Base-by-base conservation (phyloP, 2,888 invertebrate genomes). In the Ellobium chinense region DNA sequence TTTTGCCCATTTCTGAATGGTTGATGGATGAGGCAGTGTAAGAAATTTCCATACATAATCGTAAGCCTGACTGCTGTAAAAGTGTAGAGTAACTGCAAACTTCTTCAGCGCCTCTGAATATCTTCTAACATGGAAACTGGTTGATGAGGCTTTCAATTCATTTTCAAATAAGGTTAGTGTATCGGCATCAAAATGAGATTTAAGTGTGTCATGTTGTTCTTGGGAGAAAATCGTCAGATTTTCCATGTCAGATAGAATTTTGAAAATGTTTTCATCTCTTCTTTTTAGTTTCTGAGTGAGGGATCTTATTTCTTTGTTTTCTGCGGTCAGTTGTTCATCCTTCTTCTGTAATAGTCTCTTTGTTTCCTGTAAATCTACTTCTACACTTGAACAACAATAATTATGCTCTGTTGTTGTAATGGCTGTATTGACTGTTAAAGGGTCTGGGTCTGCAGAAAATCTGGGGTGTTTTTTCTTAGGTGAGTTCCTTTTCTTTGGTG, bases 21-120 rank as follows among this genome's bases (percentile, higher is more conserved):
- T 73, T 14, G 58, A 46, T 31, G 73, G 60, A 58, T 73, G 73
- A 21, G 73, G 73, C 29, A 73, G 34, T 46, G 34, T 14, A 29
- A 73, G 58, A 36, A 7, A 73, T 58, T 73, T 54, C 21, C 73
- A 7, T 9, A 73, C 56, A 56, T 73, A 73, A 21, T 73, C 58
- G 31, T 73, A 73, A 14, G 73, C 73, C 58, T 73, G 73, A 21
- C 27, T 21, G 56, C 70, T 70, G n/a, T 70, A 70, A 31, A 70
- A 70, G 31, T 70, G 70, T 7, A 70, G 36, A 34, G 73, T 73
- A 24, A 73, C 73, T n/a, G 60, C 73, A 73, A 73, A 73, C 14
- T 54, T 56, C 36, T 73, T 73, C 9, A 73, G 31, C 54, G 18
- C 58, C 14, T 73, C 73, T n/a, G 73, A 58, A 36, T 73, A 73